Conservation (phyloP, 30 jellyfish, hydroid and myxozoan genomes). For the Mastigias papua region DNA sequence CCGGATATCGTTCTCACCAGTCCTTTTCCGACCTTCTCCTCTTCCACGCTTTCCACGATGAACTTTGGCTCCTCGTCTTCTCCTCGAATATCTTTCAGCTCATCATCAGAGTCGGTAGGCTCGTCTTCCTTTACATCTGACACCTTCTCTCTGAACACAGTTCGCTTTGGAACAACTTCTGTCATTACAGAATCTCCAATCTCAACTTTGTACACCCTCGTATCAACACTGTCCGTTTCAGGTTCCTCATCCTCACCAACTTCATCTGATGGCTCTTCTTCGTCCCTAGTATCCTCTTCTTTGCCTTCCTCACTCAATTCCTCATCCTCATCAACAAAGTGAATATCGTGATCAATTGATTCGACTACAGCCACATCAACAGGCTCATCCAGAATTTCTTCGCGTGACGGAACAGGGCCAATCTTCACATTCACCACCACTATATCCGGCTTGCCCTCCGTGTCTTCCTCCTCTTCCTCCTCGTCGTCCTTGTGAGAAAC, state of each 20-base stretch:
- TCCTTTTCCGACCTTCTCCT: too few relatives aligned
- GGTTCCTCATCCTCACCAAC: constrained; percentile 12
- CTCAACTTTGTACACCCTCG: not conserved
- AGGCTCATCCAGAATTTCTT: not conserved
- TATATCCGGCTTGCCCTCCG: too few relatives aligned
- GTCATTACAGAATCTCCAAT: not conserved
- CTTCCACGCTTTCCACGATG: too few relatives aligned
- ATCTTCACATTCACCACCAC: too few relatives aligned
- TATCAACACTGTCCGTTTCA: not conserved
- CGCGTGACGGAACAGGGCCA: not conserved
- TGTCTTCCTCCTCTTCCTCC: too few relatives aligned
- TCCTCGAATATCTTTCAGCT: not conserved
- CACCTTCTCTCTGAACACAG: constrained; percentile 11
- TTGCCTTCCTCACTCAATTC: not conserved
- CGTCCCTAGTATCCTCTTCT: constrained; percentile 8
- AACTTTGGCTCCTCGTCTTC: not conserved
- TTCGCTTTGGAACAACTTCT: constrained; percentile 14
- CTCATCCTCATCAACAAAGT: not conserved
- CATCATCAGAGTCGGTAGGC: not conserved
- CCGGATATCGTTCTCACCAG: too few relatives aligned
- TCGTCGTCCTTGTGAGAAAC: too few relatives aligned
- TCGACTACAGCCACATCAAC: constrained; percentile 22
- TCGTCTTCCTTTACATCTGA: not conserved
- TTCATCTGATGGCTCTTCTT: not conserved
- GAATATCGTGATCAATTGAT: not conserved